Base-by-base conservation (phyloP, 2,888 invertebrate species). In the Boloria selene region DNA sequence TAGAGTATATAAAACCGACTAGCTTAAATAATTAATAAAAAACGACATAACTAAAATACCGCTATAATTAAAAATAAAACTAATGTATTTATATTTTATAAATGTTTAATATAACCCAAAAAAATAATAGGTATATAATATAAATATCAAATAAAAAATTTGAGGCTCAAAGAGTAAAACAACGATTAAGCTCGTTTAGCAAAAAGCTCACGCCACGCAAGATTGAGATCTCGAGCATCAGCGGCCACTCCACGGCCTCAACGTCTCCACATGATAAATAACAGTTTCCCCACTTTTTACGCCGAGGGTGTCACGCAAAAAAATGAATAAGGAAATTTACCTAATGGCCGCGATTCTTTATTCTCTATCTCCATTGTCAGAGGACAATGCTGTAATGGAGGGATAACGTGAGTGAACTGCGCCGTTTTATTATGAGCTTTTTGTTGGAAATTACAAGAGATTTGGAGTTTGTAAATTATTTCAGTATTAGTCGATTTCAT, bases 291-390 rank as follows among this genome's bases (percentile, higher is more conserved):
- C 81, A 78, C 81, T 85, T 86, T 87, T 86, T 86, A 85, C 84
- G 73, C 80, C 82, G 85, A 86, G 90, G 88, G 91, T 86, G 90
- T 89, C 88, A 84, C 88, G 86, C 85, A 87, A 91, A 91, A 88
- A 91, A 92, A 90, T 90, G 90, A 87, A 90, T 90, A 88, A 90
- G 91, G 88, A 92, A 92, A 92, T 92, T 92, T 92, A 90, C 91
- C 91, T 92, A 92, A 92, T 92, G 90, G 90, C 83, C 76, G 79
- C 91, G 85, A 92, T 92, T 90, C 90, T 90, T 92, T 92, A 91
- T 88, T 83, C 84, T 84, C 85, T 76, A 82, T 81, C 82, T 82
- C 91, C 84, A 90, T 92, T 92, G 92, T 92, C 86, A 78, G 79
- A 79, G 87, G 84, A 91, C 92, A 91, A 92, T 90, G 85, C 85